These are phyloP conservation scores for Dioctria rufipes DNA, from an alignment of 2,888 invertebrate genomes.

Conservation along the genomic window DNA sequence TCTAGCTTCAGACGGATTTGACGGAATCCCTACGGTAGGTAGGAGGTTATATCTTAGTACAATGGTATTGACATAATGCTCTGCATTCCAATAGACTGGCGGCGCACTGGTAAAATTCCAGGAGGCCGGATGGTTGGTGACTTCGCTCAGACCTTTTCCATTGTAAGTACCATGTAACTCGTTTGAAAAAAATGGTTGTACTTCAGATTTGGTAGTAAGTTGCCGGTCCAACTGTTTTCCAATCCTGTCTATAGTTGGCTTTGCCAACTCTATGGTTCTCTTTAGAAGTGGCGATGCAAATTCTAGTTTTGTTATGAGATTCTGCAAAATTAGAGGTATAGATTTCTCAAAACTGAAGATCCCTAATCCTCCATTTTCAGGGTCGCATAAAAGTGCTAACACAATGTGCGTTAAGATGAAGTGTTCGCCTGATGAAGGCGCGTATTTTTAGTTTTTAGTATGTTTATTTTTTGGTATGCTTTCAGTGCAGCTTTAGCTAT, in stretches of 20 bases:
- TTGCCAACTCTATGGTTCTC: background rate
- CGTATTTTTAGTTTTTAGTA: background rate
- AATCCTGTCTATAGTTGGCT: background rate
- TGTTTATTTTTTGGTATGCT: background rate
- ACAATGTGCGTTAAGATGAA: too few relatives aligned
- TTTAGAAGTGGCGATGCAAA: background rate
- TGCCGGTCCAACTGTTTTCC: background rate
- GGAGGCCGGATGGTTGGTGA: background rate
- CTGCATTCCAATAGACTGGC: background rate
- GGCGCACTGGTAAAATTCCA: background rate
- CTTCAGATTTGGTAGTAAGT: too few relatives aligned
- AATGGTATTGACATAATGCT: background rate
- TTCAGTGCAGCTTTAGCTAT: background rate
- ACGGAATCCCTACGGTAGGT: too few relatives aligned
- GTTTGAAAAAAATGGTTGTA: background rate
- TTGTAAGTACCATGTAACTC: background rate
- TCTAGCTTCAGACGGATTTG: background rate
- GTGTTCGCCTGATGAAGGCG: too few relatives aligned
- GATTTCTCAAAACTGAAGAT: background rate
- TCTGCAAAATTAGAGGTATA: background rate
- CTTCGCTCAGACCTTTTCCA: background rate
- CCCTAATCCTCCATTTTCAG: background rate
- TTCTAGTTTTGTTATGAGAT: background rate
- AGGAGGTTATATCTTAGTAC: background rate
- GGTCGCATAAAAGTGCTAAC: too few relatives aligned